Conservation (phyloP, 2,113 vertebrate genomes). For the Silurus asotus region DNA sequence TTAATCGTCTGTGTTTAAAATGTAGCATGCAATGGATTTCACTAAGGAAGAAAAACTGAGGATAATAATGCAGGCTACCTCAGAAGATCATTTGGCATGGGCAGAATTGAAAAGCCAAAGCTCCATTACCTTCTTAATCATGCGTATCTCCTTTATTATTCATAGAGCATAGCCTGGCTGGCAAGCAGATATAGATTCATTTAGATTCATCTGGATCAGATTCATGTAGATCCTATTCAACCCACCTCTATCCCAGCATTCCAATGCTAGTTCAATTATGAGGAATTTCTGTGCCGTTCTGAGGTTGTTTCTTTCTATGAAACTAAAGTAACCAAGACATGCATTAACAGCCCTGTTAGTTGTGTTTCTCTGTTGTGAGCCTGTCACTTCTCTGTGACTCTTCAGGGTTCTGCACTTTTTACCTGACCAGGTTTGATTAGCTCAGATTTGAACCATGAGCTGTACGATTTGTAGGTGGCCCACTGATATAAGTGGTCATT, state of each 20-base stretch:
- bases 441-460: slow-evolving; percentile 26
- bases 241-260: background rate
- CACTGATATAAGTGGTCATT: background rate
- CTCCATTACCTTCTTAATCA: slow-evolving; percentile 29
- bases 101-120: background rate
- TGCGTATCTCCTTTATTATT: slow-evolving; percentile 24
- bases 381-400: slow-evolving; percentile 5
- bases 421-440: slow-evolving; percentile 1
- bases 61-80: background rate
- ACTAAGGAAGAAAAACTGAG: background rate
- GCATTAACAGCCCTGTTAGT: slow-evolving; percentile 5
- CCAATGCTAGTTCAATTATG: background rate
- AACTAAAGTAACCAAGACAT: background rate
- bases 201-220: background rate
- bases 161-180: background rate
- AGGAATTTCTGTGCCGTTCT: background rate
- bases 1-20: background rate
- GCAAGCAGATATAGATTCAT: background rate
- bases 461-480: background rate
- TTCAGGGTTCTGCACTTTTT: background rate
- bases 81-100: background rate
- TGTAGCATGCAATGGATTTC: background rate
- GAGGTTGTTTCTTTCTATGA: background rate
- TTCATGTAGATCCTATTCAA: background rate
- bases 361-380: background rate